Evolutionary conservation across 2,113 vertebrate species (phyloP).

Genomic region (Coptodon rendalli): DNA sequence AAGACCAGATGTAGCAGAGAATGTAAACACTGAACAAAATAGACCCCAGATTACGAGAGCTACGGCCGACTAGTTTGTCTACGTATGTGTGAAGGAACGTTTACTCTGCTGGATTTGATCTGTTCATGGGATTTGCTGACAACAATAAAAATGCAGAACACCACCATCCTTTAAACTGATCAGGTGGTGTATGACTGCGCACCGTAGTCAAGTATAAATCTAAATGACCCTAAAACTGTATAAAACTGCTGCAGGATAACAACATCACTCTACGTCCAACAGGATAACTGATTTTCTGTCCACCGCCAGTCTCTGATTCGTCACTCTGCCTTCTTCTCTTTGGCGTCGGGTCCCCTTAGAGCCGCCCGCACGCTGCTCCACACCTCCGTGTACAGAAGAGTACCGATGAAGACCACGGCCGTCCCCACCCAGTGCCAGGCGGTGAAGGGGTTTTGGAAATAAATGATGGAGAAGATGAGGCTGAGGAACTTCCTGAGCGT

Average conservation of each 20-base stretch:
- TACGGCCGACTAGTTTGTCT: background rate
- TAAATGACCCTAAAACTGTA: background rate
- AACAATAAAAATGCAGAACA: background rate
- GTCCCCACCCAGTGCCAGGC: slow-evolving; percentile 96
- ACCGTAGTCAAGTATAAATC: background rate
- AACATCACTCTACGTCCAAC: background rate
- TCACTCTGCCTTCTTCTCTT: slow-evolving; percentile 72
- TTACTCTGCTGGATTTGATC: background rate
- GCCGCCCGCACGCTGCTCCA: slow-evolving; percentile 70
- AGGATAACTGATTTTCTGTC: background rate
- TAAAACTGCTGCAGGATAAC: background rate
- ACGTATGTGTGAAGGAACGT: background rate
- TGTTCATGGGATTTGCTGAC: background rate
- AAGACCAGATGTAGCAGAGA: background rate
- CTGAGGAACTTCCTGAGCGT: slow-evolving; percentile 95
- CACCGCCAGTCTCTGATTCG: background rate
- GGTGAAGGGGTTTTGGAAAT: slow-evolving; percentile 93
- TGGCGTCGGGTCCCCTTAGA: slow-evolving; percentile 31
- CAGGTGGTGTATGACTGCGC: background rate
- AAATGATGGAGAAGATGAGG: slow-evolving; percentile 95
- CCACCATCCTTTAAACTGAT: background rate
- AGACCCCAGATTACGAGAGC: background rate
- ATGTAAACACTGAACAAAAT: background rate
- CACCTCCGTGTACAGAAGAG: slow-evolving; percentile 90
- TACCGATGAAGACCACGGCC: slow-evolving; percentile 83